A percentile compares a stretch with the other conserved stretches of the same genome.
Evolutionary conservation across 2,113 vertebrate genomes (phyloP).

Genomic region (Amphilophus citrinellus): DNA sequence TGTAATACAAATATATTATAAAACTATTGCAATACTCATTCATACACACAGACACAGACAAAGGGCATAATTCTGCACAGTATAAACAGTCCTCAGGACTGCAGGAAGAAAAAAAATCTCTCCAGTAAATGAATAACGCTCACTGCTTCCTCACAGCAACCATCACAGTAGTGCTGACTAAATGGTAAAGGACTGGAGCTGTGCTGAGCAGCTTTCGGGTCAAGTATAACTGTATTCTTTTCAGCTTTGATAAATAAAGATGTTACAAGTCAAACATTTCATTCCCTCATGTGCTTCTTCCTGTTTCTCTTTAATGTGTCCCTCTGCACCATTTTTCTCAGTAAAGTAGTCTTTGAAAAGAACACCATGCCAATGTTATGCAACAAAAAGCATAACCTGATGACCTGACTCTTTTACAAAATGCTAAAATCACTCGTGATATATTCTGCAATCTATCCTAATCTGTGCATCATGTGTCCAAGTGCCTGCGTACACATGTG

Average conservation of each 20-base stretch:
- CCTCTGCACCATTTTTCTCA: neutral
- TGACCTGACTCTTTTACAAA: neutral
- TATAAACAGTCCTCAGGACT: slow-evolving; percentile 10
- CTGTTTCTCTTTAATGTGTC: neutral
- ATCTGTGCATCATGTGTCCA: neutral
- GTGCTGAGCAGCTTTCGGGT: slow-evolving; percentile 15
- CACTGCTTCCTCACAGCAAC: slow-evolving; percentile 19
- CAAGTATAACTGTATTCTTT: slow-evolving; percentile 6
- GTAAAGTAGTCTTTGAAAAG: neutral
- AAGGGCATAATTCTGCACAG: neutral
- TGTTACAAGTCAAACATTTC: slow-evolving; percentile 5
- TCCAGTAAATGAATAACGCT: slow-evolving; percentile 28
- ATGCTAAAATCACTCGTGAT: neutral
- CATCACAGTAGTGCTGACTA: slow-evolving; percentile 17
- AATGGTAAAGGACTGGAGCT: slow-evolving; percentile 12
- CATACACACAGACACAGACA: neutral
- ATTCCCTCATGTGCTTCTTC: slow-evolving; percentile 2
- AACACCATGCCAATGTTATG: neutral
- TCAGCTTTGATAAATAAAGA: slow-evolving; percentile 24
- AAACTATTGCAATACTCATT: neutral
- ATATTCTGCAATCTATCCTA: neutral
- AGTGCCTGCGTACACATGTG: neutral
- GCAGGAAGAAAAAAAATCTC: neutral
- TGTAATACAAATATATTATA: neutral
- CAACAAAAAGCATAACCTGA: slow-evolving; percentile 20